Base-by-base conservation (phyloP, 2,113 vertebrate species). In the Phainopepla nitens region DNA sequence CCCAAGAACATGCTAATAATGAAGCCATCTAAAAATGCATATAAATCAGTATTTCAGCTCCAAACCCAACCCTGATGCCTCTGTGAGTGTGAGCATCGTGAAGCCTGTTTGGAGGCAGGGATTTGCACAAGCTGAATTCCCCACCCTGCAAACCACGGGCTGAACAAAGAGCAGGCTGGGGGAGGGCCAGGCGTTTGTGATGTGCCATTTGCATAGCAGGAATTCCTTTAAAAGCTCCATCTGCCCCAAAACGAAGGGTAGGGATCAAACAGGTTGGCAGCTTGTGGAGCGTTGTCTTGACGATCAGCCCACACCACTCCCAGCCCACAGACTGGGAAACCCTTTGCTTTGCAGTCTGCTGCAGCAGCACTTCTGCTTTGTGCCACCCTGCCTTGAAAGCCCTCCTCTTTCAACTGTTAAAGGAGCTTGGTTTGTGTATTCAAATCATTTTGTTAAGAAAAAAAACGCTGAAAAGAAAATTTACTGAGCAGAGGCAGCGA, bases 1-100 rank as follows among this genome's bases (percentile, higher is more conserved):
- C 69, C 69, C 49, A 47, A 49, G 56, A 76, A 89, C 4, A 3
- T 7, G 47, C 66, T 79, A 50, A 56, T 76, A 93, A 90, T 20
- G 82, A 89, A 95, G 39, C 68, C n/a, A 8, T 8, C 36, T 71
- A 89, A 94, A 97, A 90, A 80, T 2, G n/a, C 75, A 39, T 14
- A 13, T 6, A 39, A 39, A 88, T 73, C 15, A 62, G 72, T 15
- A 50, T 65, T 75, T 72, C 2, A 28, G 50, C 78, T 36, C 87
- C 68, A 95, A 85, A n/a, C 6, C 44, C 56, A 28, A 3, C 23
- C 44, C 36, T n/a, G 15, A n/a, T 1, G 53, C 15, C 10, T 27
- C 35, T 20, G 9, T 0, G 7, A 81, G 60, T 1, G 27, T 6
- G 60, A 76, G 36, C 45, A 5, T 6, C 3, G 28, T 1, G n/a